Evolutionary conservation across 2,888 invertebrate genomes (phyloP).

Genomic region (Acanthococcus lagerstroemiae): DNA sequence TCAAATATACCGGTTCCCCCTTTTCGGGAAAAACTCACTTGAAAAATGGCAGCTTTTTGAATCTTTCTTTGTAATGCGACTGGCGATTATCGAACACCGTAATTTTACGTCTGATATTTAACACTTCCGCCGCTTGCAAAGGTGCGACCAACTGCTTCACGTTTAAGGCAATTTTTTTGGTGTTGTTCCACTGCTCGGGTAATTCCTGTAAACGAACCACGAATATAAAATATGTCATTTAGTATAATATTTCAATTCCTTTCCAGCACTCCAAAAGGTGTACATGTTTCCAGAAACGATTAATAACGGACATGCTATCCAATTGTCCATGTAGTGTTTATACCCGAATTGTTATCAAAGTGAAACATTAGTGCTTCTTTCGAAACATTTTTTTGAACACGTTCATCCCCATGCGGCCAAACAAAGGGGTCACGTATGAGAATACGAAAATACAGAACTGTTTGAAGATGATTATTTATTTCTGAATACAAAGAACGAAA

Average conservation of each 20-base stretch:
- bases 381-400: too few relatives aligned
- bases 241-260: neutral
- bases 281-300: neutral
- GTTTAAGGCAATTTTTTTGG: slow-evolving; percentile 80
- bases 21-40: slow-evolving; percentile 40
- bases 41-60: slow-evolving; percentile 49
- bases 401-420: too few relatives aligned
- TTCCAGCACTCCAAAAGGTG: neutral
- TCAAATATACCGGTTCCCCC: too few relatives aligned
- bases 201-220: slow-evolving; percentile 55
- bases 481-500: too few relatives aligned
- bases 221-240: neutral
- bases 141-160: slow-evolving; percentile 93
- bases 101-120: slow-evolving; percentile 77
- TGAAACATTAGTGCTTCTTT: too few relatives aligned
- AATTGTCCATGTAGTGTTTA: too few relatives aligned
- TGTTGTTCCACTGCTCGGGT: slow-evolving; percentile 91
- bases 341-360: too few relatives aligned
- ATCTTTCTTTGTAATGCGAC: slow-evolving; percentile 75
- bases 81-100: slow-evolving; percentile 74
- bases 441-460: too few relatives aligned
- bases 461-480: too few relatives aligned
- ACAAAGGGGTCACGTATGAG: too few relatives aligned
- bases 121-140: slow-evolving; percentile 85
- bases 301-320: too few relatives aligned